Evolutionary conservation across 30 jellyfish, hydroid and myxozoan species (phyloP), one percentile per base, ranked within the genome.

Genomic region (Sanderia malayensis): DNA sequence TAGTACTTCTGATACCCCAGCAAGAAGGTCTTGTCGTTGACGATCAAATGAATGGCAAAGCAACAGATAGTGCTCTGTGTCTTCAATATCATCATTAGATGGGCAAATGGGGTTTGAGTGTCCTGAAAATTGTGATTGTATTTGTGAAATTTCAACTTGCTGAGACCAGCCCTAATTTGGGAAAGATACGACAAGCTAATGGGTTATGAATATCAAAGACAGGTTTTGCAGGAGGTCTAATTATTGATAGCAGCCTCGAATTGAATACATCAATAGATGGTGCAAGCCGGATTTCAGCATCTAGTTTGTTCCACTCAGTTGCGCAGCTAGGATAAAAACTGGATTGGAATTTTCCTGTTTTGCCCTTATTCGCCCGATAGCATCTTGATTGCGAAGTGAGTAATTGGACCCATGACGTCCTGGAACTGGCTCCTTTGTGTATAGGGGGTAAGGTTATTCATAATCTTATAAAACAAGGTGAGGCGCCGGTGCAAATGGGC

Each of bases 31-130:
- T 26, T 31, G 70, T 37, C 82, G 70, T 70, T 70, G 82, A 30
- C 25, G 27, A 24, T 72, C 84, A 49, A 72, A 72, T 10, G 84
- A 52, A 17, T 73, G 84, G 67, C 84, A 72, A 63, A 72, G 84
- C 74, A 34, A 30, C 84, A 72, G 57, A 52, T 46, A 72, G 84
- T 72, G 84, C 31, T 72, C 84, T 73, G 84, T 72, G 30, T 52
- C 73, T 73, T 72, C 84, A 57, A 72, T 58, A 37, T 73, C 85
- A 73, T 73, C 67, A 24, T 10, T 65, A 11, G 77, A 2, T 13
- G 15, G 77, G 21, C 67, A 30, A 26, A 0, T 65, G 13, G 77
- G 77, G 66, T 31, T 13, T 10, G 31, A 24, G 66, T 65, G 19
- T 25, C 77, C 61, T 23, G 27, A 41, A 65, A 65, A 65, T 65